Evolutionary conservation across 1,140 invertebrate species (phyloP), one percentile per base, ranked within the genome.

Genomic region (Aphidius gifuensis): DNA sequence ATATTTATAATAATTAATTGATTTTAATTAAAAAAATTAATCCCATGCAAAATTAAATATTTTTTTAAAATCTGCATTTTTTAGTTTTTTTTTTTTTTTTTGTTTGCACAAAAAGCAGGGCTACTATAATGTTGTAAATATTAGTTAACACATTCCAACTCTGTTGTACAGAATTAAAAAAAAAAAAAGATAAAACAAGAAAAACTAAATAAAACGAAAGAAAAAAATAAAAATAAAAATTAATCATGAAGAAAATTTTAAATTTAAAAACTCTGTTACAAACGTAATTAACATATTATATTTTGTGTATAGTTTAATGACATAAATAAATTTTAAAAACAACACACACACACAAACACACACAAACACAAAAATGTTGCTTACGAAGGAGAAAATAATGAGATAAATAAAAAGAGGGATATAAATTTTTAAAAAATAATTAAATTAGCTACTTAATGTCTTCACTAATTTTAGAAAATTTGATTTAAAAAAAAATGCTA

Each of bases 121-220:
- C 76, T 80, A 79, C 72, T 76, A 71, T 69, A 72, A 72, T 32
- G 23, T 71, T 79, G 77, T 79, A 79, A 74, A 79, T 79, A 78
- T 70, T 79, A 79, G 77, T 77, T 79, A 78, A 78, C 74, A 79
- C 77, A 79, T 79, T 79, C 77, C 77, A 79, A 74, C 78, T 79
- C 76, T 54, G 73, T 78, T 79, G 76, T 79, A 79, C 76, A 78
- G 76, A 73, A 73, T 67, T 54, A 65, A 62, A 60, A 55, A 63
- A 16, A 42, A 63, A 53, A 9, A 49, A 59, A 49, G 16, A 32
- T 32, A 32, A 32, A 65, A 32, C 2, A 32, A 32, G 4, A 32
- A 32, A 62, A 32, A 32, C 23, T 32, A 32, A 32, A 32, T 32
- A 32, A 32, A 32, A 32, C 23, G 16, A 16, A 32, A 32, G 23